These are phyloP conservation scores for Pogonomyrmex barbatus DNA, from an alignment of 1,140 invertebrate genomes.

Conservation along the genomic window DNA sequence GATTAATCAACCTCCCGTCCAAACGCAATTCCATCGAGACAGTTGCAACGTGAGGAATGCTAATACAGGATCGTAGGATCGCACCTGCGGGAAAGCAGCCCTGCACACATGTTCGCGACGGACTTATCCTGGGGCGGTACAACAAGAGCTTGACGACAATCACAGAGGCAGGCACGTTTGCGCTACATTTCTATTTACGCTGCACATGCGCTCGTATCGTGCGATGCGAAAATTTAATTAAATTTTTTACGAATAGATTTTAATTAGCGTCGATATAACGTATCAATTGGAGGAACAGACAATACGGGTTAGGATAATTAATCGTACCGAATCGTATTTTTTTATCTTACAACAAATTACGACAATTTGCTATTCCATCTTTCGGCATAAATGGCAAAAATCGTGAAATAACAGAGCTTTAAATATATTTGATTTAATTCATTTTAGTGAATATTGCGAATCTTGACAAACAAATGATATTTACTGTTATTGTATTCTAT, in stretches of 20 bases:
- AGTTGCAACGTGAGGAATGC: slow-evolving; percentile 27
- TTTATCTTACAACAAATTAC: neutral
- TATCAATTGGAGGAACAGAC: neutral
- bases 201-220: slow-evolving; percentile 20
- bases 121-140: neutral
- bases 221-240: slow-evolving; percentile 29
- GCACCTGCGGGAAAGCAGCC: slow-evolving; percentile 54
- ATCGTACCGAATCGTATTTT: neutral
- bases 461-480: neutral
- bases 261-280: neutral
- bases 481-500: too few species aligned
- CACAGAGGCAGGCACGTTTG: slow-evolving; percentile 31
- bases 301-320: neutral
- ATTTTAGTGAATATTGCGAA: neutral
- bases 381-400: neutral
- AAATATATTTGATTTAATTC: neutral
- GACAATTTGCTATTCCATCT: neutral
- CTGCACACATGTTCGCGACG: neutral
- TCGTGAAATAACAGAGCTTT: neutral
- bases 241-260: slow-evolving; percentile 11
- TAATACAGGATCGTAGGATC: slow-evolving; percentile 32
- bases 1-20: slow-evolving; percentile 59
- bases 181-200: slow-evolving; percentile 45
- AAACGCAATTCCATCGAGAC: slow-evolving; percentile 5
- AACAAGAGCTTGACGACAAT: slow-evolving; percentile 28